Evolutionary conservation across 2,888 invertebrate genomes (phyloP).

Genomic region (Chrysolina oricalcia): DNA sequence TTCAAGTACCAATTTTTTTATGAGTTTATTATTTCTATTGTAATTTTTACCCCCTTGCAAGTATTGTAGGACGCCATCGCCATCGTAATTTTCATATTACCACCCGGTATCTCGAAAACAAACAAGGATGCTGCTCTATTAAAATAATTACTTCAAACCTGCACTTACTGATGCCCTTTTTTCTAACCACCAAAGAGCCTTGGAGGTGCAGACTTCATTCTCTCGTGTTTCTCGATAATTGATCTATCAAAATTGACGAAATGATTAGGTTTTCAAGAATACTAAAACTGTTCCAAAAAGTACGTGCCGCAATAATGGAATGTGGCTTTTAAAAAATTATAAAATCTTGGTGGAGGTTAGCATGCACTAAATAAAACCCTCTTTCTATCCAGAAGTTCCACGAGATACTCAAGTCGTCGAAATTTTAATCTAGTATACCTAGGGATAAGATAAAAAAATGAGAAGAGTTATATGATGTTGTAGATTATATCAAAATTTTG

Average conservation of each 20-base stretch:
- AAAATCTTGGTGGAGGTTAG: not conserved
- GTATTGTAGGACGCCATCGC: no score
- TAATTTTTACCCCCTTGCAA: not conserved
- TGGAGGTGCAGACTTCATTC: not conserved
- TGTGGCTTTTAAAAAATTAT: not conserved
- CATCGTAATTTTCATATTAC: not conserved
- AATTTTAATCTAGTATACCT: no score
- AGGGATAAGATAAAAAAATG: no score
- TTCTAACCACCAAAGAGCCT: slow-evolving; percentile 1
- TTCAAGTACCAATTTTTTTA: no score
- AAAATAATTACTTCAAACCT: slow-evolving; percentile 35
- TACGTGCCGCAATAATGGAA: slow-evolving; percentile 1
- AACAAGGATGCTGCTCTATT: slow-evolving; percentile 29
- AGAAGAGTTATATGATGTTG: no score
- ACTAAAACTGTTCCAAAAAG: not conserved
- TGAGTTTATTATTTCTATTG: no score
- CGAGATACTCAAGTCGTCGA: no score
- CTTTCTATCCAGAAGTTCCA: no score
- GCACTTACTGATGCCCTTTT: slow-evolving; percentile 14
- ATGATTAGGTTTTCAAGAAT: slow-evolving; percentile 5
- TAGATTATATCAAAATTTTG: no score
- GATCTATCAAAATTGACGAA: slow-evolving; percentile 17
- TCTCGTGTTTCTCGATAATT: not conserved
- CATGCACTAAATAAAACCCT: not conserved
- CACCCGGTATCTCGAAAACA: slow-evolving; percentile 33